These are phyloP conservation scores for Sinosuthora webbiana DNA, from an alignment of 2,113 vertebrate species.

Conservation along the genomic window DNA sequence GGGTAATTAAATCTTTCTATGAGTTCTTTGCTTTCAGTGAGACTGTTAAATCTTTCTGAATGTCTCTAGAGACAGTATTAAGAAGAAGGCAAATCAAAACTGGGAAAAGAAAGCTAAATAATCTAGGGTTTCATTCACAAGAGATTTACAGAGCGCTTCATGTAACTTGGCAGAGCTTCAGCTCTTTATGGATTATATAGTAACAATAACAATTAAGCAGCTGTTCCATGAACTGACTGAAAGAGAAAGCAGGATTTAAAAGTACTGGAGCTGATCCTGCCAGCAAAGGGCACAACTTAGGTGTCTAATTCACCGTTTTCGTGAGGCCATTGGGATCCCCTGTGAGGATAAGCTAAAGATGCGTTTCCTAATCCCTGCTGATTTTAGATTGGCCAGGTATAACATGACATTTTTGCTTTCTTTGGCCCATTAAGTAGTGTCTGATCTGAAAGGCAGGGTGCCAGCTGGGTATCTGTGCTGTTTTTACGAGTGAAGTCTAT, in stretches of 20 bases:
- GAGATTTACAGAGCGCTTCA: not conserved
- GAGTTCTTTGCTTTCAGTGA: not conserved
- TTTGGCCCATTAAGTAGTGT: not conserved
- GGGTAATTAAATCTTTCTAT: constrained; percentile 65
- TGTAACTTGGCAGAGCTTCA: not conserved
- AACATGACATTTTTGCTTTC: not conserved
- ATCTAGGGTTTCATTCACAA: not conserved
- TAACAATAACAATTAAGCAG: constrained; percentile 10
- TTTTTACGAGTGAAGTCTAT: not conserved
- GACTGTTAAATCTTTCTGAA: not conserved
- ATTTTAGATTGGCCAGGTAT: not conserved
- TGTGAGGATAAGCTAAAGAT: not conserved
- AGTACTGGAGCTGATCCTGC: not conserved
- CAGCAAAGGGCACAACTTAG: not conserved
- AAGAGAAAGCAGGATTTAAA: not conserved
- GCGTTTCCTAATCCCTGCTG: not conserved
- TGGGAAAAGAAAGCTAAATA: not conserved
- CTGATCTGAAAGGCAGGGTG: not conserved
- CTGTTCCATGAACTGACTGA: not conserved
- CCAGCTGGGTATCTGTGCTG: not conserved
- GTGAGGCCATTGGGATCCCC: not conserved
- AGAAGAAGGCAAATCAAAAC: not conserved
- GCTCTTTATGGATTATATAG: not conserved
- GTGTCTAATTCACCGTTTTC: not conserved
- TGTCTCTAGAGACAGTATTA: not conserved